These are phyloP conservation scores for Macrochelys suwanniensis DNA, from an alignment of 2,797 vertebrate genomes.

Conservation along the genomic window DNA sequence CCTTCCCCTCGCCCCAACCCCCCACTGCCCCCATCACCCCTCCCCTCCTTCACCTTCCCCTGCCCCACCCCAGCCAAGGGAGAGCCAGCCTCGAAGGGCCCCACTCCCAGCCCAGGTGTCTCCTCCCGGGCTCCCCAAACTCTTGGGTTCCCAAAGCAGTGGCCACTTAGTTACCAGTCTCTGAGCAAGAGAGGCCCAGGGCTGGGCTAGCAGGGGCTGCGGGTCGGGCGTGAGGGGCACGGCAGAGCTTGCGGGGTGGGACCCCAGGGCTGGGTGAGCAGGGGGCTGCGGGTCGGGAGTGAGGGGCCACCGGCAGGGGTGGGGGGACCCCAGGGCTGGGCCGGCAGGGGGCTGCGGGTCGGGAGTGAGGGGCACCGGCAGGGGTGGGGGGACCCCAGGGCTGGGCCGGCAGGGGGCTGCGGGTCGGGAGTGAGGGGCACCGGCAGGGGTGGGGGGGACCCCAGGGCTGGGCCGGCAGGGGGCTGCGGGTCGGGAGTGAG, in stretches of 20 bases:
- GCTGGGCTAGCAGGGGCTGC: too few species aligned
- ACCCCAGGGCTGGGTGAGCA: not conserved
- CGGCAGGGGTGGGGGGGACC: too few species aligned
- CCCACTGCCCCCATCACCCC: too few species aligned
- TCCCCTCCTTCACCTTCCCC: too few species aligned
- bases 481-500: too few species aligned
- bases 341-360: too few species aligned
- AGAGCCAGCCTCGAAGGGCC: not conserved
- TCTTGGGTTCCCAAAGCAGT: not conserved
- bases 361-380: too few species aligned
- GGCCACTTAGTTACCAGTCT: not conserved
- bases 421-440: not conserved
- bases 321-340: too few species aligned
- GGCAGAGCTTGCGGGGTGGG: not conserved
- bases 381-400: not conserved
- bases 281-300: not conserved
- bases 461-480: too few species aligned
- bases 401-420: not conserved
- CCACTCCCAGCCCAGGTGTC: not conserved
- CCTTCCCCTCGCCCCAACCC: not conserved
- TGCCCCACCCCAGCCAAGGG: not conserved
- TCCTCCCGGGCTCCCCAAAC: not conserved
- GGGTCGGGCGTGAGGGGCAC: too few species aligned
- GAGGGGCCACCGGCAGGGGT: too few species aligned
- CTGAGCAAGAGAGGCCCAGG: not conserved